Conservation (phyloP, 2,797 vertebrate species). For the Vultur gryphus region DNA sequence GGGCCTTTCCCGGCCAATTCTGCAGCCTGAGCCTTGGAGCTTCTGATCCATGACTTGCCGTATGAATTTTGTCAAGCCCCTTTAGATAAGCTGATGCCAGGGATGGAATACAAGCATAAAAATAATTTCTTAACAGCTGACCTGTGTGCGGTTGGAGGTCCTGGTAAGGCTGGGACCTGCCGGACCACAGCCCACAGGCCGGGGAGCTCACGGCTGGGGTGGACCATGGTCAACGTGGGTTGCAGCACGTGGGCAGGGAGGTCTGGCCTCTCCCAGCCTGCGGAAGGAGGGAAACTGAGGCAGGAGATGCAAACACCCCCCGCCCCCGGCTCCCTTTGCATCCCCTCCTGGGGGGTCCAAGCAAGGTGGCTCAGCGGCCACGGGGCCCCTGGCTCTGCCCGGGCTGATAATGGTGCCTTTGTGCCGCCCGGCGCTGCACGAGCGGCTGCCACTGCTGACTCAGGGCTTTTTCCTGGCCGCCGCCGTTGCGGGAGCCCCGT, state of each 20-base stretch:
- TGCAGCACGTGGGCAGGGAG: neutral
- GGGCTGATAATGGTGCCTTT: neutral
- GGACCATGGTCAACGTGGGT: accelerated
- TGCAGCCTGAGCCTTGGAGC: neutral
- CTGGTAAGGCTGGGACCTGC: neutral
- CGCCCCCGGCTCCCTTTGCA: accelerated
- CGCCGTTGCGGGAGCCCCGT: neutral
- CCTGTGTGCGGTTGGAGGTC: accelerated
- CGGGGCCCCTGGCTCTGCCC: neutral
- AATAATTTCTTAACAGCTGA: neutral
- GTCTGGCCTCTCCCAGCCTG: neutral
- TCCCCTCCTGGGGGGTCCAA: accelerated
- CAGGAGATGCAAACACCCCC: neutral
- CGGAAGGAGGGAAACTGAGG: neutral
- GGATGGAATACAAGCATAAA: neutral
- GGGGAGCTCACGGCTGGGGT: accelerated
- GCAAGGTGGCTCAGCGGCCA: accelerated
- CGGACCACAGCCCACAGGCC: too few relatives aligned
- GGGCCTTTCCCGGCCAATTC: accelerated
- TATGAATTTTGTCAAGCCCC: neutral
- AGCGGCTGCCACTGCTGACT: neutral
- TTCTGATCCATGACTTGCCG: accelerated
- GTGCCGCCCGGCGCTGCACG: neutral
- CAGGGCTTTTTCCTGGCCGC: neutral
- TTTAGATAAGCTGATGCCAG: neutral